Conservation (phyloP, 1,140 invertebrate species). For the Macrobrachium nipponense region DNA sequence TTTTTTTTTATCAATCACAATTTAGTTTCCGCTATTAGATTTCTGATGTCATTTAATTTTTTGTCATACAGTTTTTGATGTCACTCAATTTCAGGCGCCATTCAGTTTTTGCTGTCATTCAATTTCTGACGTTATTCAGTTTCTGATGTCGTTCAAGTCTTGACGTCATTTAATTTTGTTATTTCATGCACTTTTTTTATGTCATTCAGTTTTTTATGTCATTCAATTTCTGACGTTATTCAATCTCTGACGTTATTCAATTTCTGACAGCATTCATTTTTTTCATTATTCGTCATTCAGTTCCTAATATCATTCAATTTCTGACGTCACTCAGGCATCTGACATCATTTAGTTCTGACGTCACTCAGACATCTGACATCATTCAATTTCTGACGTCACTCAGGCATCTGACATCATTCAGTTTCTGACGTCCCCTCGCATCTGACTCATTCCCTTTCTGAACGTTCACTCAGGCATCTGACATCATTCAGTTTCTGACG, state of each 20-base stretch:
- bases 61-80: not conserved
- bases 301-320: not conserved
- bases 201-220: not conserved
- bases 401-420: not conserved
- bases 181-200: too few species aligned
- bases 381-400: constrained; percentile 1
- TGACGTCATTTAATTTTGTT: not conserved
- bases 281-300: too few species aligned
- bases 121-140: not conserved
- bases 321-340: not conserved
- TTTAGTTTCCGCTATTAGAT: not conserved
- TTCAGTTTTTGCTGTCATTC: too few species aligned
- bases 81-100: not conserved
- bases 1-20: not conserved
- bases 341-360: not conserved
- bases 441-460: too few species aligned
- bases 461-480: too few species aligned
- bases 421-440: too few species aligned
- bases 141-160: not conserved
- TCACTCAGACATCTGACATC: too few species aligned
- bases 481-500: too few species aligned
- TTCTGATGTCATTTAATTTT: not conserved
- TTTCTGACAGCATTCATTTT: not conserved
- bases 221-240: not conserved
- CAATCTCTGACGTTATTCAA: too few species aligned